Evolutionary conservation across 2,888 invertebrate species (phyloP), one percentile per base, ranked within the genome.

Genomic region (Chironomus tentans): DNA sequence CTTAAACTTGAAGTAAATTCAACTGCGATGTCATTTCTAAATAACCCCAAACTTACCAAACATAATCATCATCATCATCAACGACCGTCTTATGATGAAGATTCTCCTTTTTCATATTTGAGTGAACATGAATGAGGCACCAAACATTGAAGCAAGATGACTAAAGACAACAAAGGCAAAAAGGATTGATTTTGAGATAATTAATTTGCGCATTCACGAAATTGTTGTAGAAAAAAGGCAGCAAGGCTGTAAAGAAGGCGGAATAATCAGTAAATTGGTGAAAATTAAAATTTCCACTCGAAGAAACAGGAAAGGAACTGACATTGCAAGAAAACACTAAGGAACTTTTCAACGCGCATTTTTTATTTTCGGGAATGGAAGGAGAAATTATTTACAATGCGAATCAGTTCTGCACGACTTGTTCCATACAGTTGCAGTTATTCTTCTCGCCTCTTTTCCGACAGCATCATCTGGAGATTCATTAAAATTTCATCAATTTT

Each of bases 401-500:
- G 38, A 72, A 62, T 72, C 38, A 62, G 15, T 72, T 68, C 62
- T 62, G 74, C 74, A 74, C 62, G 74, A 74, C 74, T 74, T 62
- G 65, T 68, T 68, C 38, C 10, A 38, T 38, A 38, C 38, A 38
- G 38, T 38, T 38, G 38, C 38, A 38, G 38, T 38, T 38, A 38
- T 38, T 38, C 38, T 38, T 38, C 38, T 38, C 38, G 10, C 61
- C 15, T 21, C 65, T 2, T 65, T 24, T 38, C 56, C 28, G 50
- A 70, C 13, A 22, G 56, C 22, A 56, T 15, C 56, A 56, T 70
- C 72, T 61, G 24, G 62, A 65, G 74, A 74, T 65, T 68, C 74
- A 74, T 74, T 74, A 74, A 74, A 74, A 48, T 68, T 74, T 74
- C 74, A 74, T 74, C 74, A 74, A 61, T 68, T 74, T 74, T 24